A percentile compares a stretch with the other conserved stretches of the same genome.
Conservation (phyloP, 2,797 vertebrate species). For the Dromococcyx pavoninus region DNA sequence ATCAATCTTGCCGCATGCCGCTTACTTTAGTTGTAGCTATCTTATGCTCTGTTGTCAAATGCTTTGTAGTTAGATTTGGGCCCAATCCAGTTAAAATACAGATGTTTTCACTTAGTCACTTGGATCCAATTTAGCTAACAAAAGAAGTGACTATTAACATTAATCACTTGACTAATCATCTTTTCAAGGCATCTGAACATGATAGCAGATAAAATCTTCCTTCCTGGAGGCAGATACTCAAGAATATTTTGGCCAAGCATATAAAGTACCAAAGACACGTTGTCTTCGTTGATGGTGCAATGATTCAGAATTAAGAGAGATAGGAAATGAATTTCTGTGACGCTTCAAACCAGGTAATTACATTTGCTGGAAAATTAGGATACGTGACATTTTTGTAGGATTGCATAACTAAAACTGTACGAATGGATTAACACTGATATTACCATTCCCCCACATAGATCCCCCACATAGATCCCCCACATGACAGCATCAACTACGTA, state of each 20-base stretch:
- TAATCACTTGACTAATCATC: neutral
- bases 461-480: neutral
- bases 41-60: neutral
- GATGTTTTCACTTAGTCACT: neutral
- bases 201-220: neutral
- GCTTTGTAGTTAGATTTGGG: neutral
- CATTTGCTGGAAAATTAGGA: conserved; percentile 14
- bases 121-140: neutral
- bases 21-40: neutral
- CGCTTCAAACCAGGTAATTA: neutral
- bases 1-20: neutral
- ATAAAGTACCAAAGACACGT: neutral
- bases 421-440: neutral
- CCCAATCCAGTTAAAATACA: neutral
- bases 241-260: neutral
- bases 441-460: neutral
- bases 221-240: neutral
- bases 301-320: neutral
- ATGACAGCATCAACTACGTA: neutral
- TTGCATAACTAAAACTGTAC: neutral
- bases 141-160: neutral
- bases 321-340: neutral
- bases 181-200: neutral
- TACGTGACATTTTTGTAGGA: neutral
- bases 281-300: neutral